Base-by-base conservation (phyloP, 2,113 vertebrate species). In the Gadus macrocephalus region DNA sequence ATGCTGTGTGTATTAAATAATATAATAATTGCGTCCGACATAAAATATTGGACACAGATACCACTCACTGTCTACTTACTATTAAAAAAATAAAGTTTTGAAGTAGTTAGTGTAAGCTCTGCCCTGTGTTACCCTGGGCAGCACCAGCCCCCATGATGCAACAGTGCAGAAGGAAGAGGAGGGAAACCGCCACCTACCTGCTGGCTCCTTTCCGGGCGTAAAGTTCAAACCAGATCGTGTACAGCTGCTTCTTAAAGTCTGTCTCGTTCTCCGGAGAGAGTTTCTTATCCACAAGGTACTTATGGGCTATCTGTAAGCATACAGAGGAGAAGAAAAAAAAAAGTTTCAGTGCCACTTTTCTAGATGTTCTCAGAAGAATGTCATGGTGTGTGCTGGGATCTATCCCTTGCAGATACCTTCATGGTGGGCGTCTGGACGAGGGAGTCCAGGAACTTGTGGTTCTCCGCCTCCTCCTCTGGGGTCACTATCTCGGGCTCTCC, bases 171-270 rank as follows among this genome's bases (percentile, higher is more conserved):
- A 7, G 6, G 42, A 49, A 49, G 42, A 49, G 12, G 42, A 9
- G 42, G 42, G 2, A 49, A 14, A 49, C 42, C 35, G 71, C 25
- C 77, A 86, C 89, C 77, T 75, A 93, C 92, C 79, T 92, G 86
- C 89, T 93, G 71, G 92, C 90, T 28, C 91, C 92, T 83, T 75
- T 89, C 71, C 92, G 90, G 1, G 92, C 83, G 22, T 93, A 93
- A 8, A 93, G 89, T 62, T 92, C 90, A 83, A 93, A 93, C 93
- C 93, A 93, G 79, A 92, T 92, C 74, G 76, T 85, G 83, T 92
- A 92, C 56, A 93, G 87, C 83, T 93, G 93, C 77, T 89, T 65
- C 71, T 93, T 93, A 78, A 93, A 93, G 35, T 77, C 27, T 4
- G 81, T 75, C 1, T 78, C 66, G 42, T 91, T 81, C 42, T 78